Conservation (phyloP, 2,797 vertebrate genomes). For the Tenualosa thibaudeaui region DNA sequence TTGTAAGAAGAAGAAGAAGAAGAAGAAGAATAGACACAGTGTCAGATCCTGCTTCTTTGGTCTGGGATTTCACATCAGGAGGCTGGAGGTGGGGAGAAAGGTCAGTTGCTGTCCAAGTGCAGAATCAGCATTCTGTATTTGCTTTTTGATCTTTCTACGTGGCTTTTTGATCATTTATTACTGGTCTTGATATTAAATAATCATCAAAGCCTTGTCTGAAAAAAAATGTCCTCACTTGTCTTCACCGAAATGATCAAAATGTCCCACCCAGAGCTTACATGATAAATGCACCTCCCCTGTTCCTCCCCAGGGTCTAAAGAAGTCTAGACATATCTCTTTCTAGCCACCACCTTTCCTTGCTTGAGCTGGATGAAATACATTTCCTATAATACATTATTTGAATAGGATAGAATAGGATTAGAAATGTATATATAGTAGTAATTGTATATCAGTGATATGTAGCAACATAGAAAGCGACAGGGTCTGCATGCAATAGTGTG, state of each 20-base stretch:
- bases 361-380: not conserved
- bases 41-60: constrained; percentile 72
- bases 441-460: not conserved
- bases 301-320: not conserved
- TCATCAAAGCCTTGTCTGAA: not conserved
- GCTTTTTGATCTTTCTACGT: not conserved
- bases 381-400: not conserved
- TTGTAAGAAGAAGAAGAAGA: too few relatives aligned
- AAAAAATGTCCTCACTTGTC: not conserved
- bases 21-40: constrained; percentile 63
- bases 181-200: constrained; percentile 7
- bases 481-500: constrained; percentile 43
- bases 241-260: not conserved
- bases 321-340: not conserved
- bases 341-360: not conserved
- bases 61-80: constrained; percentile 61
- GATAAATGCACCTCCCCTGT: not conserved
- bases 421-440: not conserved
- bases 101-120: not conserved
- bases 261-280: not conserved
- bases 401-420: not conserved
- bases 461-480: constrained; percentile 41
- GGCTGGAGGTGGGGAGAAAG: not conserved
- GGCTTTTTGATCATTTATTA: not conserved
- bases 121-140: not conserved